phyloP scores from a whole-genome alignment of 2,113 vertebrate genomes.

The Oryzias javanicus region DNA sequence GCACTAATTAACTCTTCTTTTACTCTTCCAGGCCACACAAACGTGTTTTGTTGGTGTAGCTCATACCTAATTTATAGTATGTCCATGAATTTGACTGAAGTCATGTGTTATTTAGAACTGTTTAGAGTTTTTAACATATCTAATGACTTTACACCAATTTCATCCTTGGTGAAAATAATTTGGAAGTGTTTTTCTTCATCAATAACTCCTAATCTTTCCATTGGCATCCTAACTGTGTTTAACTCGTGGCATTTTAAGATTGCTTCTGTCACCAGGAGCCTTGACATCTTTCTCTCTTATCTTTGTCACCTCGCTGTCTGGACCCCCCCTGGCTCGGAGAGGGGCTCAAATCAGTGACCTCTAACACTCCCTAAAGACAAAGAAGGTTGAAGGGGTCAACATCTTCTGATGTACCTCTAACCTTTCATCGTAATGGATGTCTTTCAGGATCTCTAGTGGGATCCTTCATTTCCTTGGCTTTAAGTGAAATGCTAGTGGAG shows the following conservation, averaged over 20 bases:
- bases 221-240: slow-evolving; percentile 5
- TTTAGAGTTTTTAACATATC: too few relatives aligned
- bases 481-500: slow-evolving; percentile 54
- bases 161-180: too few relatives aligned
- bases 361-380: slow-evolving; percentile 36
- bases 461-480: slow-evolving; percentile 51
- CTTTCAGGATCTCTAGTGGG: slow-evolving; percentile 56
- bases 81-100: too few relatives aligned
- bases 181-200: too few relatives aligned
- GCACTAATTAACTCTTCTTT: slow-evolving; percentile 58
- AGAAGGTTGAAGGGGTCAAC: slow-evolving; percentile 54
- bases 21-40: background rate
- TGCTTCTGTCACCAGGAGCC: slow-evolving; percentile 40
- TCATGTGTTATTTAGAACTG: too few relatives aligned
- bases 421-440: slow-evolving; percentile 51
- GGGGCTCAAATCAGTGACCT: slow-evolving; percentile 44
- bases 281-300: slow-evolving; percentile 36
- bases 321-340: slow-evolving; percentile 43
- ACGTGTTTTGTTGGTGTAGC: too few relatives aligned
- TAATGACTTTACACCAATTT: too few relatives aligned
- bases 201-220: background rate
- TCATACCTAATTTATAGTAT: too few relatives aligned
- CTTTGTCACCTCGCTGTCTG: slow-evolving; percentile 46
- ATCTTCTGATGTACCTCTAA: slow-evolving; percentile 35
- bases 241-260: background rate